These are phyloP conservation scores for Acanthaster planci DNA, from an alignment of 35 echinoderm and acorn worm species.

Conservation along the genomic window DNA sequence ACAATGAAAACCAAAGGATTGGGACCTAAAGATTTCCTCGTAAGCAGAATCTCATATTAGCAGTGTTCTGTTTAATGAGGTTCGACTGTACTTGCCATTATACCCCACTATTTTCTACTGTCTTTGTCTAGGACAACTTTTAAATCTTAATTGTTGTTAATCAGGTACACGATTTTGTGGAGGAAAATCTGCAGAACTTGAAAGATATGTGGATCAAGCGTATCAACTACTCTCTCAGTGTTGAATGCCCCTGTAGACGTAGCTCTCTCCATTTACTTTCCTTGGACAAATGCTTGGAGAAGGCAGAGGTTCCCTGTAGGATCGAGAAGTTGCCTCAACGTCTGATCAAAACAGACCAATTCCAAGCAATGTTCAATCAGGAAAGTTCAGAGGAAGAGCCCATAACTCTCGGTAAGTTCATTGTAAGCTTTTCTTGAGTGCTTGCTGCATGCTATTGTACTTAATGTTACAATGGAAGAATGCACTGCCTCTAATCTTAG, in stretches of 20 bases:
- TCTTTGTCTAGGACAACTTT: not conserved
- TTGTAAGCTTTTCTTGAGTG: not conserved
- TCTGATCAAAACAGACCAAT: not conserved
- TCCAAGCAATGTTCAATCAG: not conserved
- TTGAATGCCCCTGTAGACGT: not conserved
- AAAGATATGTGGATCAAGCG: slow-evolving; percentile 22
- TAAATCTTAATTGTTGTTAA: not conserved
- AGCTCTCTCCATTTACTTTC: not conserved
- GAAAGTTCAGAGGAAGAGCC: not conserved
- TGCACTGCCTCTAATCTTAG: not conserved
- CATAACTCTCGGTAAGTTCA: not conserved
- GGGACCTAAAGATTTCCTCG: no score
- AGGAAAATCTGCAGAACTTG: not conserved
- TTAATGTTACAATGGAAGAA: not conserved
- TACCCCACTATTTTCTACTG: not conserved
- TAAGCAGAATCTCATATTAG: no score
- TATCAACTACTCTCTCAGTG: not conserved
- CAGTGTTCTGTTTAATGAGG: not conserved
- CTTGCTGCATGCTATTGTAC: not conserved
- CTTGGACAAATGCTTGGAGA: slow-evolving; percentile 1
- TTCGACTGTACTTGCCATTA: not conserved
- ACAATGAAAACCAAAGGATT: no score
- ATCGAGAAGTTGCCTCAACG: not conserved
- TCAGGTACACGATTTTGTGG: slow-evolving; percentile 6
- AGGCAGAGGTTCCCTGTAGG: not conserved